Base-by-base conservation (phyloP, 1,140 invertebrate genomes). In the Aplysia californica region DNA sequence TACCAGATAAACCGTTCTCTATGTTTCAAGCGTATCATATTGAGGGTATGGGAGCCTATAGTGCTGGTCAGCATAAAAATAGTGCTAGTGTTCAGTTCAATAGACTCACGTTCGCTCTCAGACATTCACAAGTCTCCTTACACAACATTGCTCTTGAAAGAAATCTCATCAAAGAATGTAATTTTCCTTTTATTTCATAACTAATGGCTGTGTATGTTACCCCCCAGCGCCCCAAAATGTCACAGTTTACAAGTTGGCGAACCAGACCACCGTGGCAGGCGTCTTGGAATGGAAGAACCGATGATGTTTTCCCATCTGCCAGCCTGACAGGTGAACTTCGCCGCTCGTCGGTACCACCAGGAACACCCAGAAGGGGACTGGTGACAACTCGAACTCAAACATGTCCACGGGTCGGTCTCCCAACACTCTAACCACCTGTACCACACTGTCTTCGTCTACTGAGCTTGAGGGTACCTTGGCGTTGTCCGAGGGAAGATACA, bases 291-390 rank as follows among this genome's bases (percentile, higher is more conserved):
- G 78, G 67, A 79, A 79, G 59, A 73, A 79, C 23, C 69, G 50
- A 23, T 75, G 67, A 64, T 79, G 78, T 55, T 71, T 71, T 15
- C 78, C 78, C 59, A 79, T 61, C 55, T 79, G 67, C 78, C 78
- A 79, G 26, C 78, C 78, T 2, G 78, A 79, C 71, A 79, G 41
- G 68, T 79, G 74, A 41, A 79, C 69, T 31, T 61, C 26, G 36
- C 72, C 74, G 23, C 56, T 58, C 35, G 78, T 79, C 20, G 78
- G 78, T 20, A 79, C 61, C 21, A 69, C 64, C 59, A 79, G 58
- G 55, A 73, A 79, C 20, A 79, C 73, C 78, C 78, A 79, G 67
- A 79, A 76, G 20, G 78, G 67, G n/a, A 71, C 59, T 21, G 73
- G 39, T 0, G 72, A 55, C 26, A 79, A 55, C 38, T 79, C 78